A percentile compares a stretch with the other conserved stretches of the same genome.
Conservation (phyloP, 2,797 vertebrate genomes). For the Gymnothorax reevesii region DNA sequence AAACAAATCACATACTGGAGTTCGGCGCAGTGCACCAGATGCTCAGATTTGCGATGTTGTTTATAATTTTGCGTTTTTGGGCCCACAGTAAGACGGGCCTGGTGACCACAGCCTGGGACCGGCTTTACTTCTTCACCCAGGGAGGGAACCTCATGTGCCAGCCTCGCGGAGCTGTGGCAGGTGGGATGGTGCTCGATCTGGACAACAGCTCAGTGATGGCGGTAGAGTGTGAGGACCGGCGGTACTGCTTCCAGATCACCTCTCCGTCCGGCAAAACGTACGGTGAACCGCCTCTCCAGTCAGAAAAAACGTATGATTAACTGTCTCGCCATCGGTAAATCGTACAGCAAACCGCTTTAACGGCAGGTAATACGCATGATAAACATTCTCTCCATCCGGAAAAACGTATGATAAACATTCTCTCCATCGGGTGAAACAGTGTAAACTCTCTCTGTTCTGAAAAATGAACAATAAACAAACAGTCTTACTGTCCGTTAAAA, state of each 20-base stretch:
- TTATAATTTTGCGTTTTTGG: neutral
- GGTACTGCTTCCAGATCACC: conserved; percentile 97
- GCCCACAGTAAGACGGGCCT: conserved; percentile 89
- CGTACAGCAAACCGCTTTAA: too few relatives aligned
- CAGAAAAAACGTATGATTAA: too few relatives aligned
- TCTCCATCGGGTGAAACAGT: too few relatives aligned
- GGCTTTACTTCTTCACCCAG: conserved; percentile 98
- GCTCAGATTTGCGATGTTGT: neutral
- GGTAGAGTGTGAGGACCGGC: conserved; percentile 92
- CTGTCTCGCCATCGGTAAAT: too few relatives aligned
- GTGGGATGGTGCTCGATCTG: conserved; percentile 94
- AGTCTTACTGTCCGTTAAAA: too few relatives aligned
- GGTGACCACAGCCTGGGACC: conserved; percentile 96
- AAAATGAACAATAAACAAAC: too few relatives aligned
- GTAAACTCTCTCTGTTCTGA: too few relatives aligned
- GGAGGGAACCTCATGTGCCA: conserved; percentile 99
- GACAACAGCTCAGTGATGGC: conserved; percentile 99
- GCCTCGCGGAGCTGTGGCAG: conserved; percentile 92
- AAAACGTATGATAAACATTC: too few relatives aligned
- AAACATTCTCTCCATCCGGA: too few relatives aligned
- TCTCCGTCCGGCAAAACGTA: conserved; percentile 93
- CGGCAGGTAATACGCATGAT: too few relatives aligned
- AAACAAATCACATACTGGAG: too few relatives aligned
- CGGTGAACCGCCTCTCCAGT: conserved; percentile 36
- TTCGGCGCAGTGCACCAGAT: too few relatives aligned